A percentile compares a stretch with the other conserved stretches of the same genome.
Conservation (phyloP, 1,140 invertebrate genomes). For the Proctacanthus coquilletti region DNA sequence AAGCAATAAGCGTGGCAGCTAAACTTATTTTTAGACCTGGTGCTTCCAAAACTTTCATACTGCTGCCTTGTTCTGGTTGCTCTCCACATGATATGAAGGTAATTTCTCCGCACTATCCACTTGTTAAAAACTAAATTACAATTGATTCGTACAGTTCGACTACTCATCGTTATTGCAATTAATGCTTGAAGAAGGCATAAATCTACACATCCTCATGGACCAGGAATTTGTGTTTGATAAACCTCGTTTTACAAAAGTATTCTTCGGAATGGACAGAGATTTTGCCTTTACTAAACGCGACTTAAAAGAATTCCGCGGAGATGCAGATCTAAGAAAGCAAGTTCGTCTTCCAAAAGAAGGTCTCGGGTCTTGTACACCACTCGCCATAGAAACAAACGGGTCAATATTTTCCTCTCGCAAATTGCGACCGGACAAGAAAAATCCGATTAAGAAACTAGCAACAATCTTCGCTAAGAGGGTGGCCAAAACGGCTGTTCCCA, state of each 20-base stretch:
- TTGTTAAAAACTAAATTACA: background rate
- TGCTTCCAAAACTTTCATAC: slow-evolving; percentile 66
- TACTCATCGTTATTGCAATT: slow-evolving; percentile 62
- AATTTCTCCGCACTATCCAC: slow-evolving; percentile 11
- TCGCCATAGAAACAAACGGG: slow-evolving; percentile 73
- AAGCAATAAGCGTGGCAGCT: slow-evolving; percentile 57
- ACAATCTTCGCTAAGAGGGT: slow-evolving; percentile 53
- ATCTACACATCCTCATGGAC: slow-evolving; percentile 68
- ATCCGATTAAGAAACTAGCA: slow-evolving; percentile 47
- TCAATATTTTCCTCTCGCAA: slow-evolving; percentile 48
- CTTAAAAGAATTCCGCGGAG: slow-evolving; percentile 44
- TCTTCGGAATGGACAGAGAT: slow-evolving; percentile 60
- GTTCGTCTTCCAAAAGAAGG: slow-evolving; percentile 56
- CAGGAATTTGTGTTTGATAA: slow-evolving; percentile 59
- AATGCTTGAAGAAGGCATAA: slow-evolving; percentile 61
- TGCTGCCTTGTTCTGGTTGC: slow-evolving; percentile 66
- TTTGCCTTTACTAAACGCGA: slow-evolving; percentile 65
- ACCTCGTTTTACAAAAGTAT: slow-evolving; percentile 47
- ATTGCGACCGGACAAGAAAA: slow-evolving; percentile 36
- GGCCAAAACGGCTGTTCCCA: slow-evolving; percentile 42
- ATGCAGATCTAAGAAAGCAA: slow-evolving; percentile 48
- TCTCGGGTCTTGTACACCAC: slow-evolving; percentile 59
- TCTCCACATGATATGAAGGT: slow-evolving; percentile 49
- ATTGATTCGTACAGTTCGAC: slow-evolving; percentile 39
- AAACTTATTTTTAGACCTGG: slow-evolving; percentile 66